Base-by-base conservation (phyloP, 1,140 invertebrate genomes). In the Andrena cerasifolii region DNA sequence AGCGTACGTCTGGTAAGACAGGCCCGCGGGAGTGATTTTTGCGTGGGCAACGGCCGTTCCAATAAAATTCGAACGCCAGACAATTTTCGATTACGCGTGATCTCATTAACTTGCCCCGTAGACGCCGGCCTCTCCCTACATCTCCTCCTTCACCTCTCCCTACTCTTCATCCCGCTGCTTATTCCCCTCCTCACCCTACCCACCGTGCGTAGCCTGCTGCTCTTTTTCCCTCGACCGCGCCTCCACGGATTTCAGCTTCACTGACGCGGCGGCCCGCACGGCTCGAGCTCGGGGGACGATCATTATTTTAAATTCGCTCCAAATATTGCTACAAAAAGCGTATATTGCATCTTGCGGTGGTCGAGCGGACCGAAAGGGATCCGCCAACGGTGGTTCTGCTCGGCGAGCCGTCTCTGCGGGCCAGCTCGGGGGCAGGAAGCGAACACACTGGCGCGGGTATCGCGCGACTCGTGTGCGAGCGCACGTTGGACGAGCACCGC, bases 81-180 rank as follows among this genome's bases (percentile, higher is more conserved):
- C 90, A 91, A 92, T 91, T 91, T 92, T 91, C 87, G 91, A 89
- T 90, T 92, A 91, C 89, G 90, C 90, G 91, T 92, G 91, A 92
- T 91, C 90, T 92, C 91, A 92, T 91, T 92, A 92, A 92, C 89
- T 90, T 83, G 82, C 79, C 77, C 71, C 82, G 82, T 81, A 73
- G 79, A 81, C 58, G 49, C 78, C 74, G 61, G 47, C 75, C 73
- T 62, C 73, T 33, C 65, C 75, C 47, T 54, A 56, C 59, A 65
- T 53, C 33, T 31, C n/a, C 26, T 53, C 70, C n/a, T 3, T 31
- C 65, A 51, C 59, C 62, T 33, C 59, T 47, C 54, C 65, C 70
- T 58, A 18, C 26, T 56, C 43, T 43, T 47, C 28, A n/a, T n/a
- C n/a, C n/a, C n/a, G n/a, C n/a, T n/a, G n/a, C n/a, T n/a, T n/a